A percentile compares a stretch with the other conserved stretches of the same genome.
These are phyloP conservation scores for Eulemur albifrons DNA, from an alignment of 2,797 vertebrate species.

Conservation along the genomic window DNA sequence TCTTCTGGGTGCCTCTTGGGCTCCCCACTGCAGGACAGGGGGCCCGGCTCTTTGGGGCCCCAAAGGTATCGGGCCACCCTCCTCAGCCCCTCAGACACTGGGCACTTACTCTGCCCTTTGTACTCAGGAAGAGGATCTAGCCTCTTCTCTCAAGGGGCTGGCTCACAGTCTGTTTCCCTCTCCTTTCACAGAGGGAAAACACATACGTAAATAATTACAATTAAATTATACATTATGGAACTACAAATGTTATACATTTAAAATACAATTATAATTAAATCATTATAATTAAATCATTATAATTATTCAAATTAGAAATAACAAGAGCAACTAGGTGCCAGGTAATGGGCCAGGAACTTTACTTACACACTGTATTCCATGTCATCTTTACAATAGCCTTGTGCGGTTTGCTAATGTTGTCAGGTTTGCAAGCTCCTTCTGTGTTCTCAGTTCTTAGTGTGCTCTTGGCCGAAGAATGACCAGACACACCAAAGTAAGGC, in stretches of 20 bases:
- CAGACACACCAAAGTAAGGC: too few relatives aligned
- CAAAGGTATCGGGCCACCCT: background rate
- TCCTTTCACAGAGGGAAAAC: background rate
- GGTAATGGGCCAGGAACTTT: background rate
- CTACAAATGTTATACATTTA: background rate
- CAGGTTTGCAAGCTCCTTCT: too few relatives aligned
- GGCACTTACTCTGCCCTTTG: background rate
- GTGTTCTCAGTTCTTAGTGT: too few relatives aligned
- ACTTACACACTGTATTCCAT: background rate
- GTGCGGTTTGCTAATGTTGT: background rate
- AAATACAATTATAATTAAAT: background rate
- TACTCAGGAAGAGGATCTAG: background rate
- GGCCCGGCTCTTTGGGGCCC: background rate
- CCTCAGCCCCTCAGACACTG: background rate
- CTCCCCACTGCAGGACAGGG: background rate
- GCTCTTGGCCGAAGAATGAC: too few relatives aligned
- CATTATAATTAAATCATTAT: background rate
- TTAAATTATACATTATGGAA: background rate
- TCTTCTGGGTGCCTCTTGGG: background rate
- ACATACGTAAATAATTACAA: background rate
- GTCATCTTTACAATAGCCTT: background rate
- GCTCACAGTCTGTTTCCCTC: background rate
- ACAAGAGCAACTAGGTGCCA: background rate
- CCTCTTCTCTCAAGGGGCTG: background rate
- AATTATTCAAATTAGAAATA: conserved; percentile 30